These are phyloP conservation scores for Tapirus indicus DNA, from an alignment of 2,797 vertebrate genomes.

Conservation along the genomic window DNA sequence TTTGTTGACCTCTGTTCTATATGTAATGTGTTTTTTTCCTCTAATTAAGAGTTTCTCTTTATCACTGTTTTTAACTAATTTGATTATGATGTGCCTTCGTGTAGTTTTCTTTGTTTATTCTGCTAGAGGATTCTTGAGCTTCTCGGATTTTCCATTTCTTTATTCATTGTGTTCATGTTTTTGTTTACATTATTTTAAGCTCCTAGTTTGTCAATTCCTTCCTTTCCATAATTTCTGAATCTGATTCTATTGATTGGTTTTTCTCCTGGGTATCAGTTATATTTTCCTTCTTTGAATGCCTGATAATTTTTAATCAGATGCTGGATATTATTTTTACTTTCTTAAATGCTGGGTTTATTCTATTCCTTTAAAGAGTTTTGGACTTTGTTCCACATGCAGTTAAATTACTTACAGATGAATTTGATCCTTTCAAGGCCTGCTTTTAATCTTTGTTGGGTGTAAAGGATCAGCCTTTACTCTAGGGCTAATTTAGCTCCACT, in stretches of 20 bases:
- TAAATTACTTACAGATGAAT: background rate
- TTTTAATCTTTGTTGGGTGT: background rate
- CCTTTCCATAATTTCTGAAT: background rate
- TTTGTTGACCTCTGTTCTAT: background rate
- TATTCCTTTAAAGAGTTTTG: background rate
- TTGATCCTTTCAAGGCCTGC: background rate
- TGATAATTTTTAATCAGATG: constrained; percentile 39
- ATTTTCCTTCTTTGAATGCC: constrained; percentile 13
- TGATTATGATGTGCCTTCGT: background rate
- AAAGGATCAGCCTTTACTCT: background rate
- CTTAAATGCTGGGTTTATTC: background rate
- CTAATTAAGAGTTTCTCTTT: background rate
- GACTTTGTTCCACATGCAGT: background rate
- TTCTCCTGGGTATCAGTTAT: background rate
- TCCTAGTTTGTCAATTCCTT: background rate
- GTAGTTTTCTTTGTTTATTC: background rate
- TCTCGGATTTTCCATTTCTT: background rate
- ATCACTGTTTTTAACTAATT: background rate
- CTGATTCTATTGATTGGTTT: background rate
- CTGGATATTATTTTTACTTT: constrained; percentile 21
- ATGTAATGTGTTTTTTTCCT: background rate
- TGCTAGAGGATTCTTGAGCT: background rate
- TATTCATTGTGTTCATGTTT: background rate
- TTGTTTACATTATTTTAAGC: constrained; percentile 28
- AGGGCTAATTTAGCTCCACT: background rate